Conservation (phyloP, 2,113 vertebrate genomes). For the Alethe diademata region DNA sequence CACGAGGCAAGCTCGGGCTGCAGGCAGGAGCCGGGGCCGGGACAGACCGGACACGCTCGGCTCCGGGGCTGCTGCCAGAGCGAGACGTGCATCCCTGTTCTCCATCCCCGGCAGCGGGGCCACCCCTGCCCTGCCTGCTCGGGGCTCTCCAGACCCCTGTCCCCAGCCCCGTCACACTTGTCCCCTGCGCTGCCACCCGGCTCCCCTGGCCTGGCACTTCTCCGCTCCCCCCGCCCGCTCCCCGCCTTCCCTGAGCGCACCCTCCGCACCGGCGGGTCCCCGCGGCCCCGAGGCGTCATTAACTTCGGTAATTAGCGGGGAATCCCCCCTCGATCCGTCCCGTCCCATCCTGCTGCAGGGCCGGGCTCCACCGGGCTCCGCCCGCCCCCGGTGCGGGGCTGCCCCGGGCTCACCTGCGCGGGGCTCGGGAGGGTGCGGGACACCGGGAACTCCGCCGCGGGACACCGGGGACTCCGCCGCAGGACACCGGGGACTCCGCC, state of each 20-base stretch:
- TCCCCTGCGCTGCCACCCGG: not conserved
- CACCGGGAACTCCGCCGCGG: too few relatives aligned
- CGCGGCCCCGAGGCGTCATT: not conserved
- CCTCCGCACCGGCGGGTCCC: not conserved
- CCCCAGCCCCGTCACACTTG: not conserved
- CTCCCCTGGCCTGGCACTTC: not conserved
- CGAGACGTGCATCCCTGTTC: not conserved
- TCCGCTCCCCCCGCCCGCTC: too few relatives aligned
- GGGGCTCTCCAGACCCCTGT: not conserved
- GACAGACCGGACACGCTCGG: not conserved
- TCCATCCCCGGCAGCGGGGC: not conserved
- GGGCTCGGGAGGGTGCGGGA: too few relatives aligned
- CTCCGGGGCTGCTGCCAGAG: not conserved
- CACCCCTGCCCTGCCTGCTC: not conserved
- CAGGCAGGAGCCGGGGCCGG: not conserved
- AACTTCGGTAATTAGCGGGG: not conserved
- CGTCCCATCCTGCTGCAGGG: too few relatives aligned
- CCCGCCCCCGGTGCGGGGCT: too few relatives aligned
- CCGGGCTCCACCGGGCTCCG: too few relatives aligned
- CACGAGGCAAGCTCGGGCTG: constrained; percentile 29
- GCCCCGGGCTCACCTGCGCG: too few relatives aligned
- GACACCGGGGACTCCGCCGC: too few relatives aligned
- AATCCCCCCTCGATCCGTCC: not conserved
- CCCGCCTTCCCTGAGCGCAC: not conserved
- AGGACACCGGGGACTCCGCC: too few relatives aligned